A percentile compares a stretch with the other conserved stretches of the same genome.
These are phyloP conservation scores for Brachymystax lenok DNA, from an alignment of 2,797 vertebrate genomes.

Conservation along the genomic window DNA sequence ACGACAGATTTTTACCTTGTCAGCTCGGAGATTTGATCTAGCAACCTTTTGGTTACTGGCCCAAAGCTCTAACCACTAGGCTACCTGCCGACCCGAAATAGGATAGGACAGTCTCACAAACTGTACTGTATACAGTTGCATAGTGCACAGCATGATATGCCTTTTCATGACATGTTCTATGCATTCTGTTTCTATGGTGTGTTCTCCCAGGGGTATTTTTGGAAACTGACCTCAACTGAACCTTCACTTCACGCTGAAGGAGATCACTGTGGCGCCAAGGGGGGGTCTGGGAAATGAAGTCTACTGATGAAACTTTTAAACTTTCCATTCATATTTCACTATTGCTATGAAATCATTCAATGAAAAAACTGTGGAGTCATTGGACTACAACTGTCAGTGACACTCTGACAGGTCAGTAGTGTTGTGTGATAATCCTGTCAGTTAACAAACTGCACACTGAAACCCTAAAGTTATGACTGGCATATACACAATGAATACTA, in stretches of 20 bases:
- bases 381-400: too few relatives aligned
- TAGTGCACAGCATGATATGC: not conserved
- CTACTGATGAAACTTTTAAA: constrained; percentile 16
- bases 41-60: too few relatives aligned
- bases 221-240: not conserved
- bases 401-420: too few relatives aligned
- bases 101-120: not conserved
- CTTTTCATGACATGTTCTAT: not conserved
- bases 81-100: not conserved
- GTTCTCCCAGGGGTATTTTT: not conserved
- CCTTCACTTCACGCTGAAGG: constrained; percentile 55
- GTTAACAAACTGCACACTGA: too few relatives aligned
- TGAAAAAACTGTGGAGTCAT: not conserved
- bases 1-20: too few relatives aligned
- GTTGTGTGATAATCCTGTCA: too few relatives aligned
- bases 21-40: too few relatives aligned
- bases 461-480: too few relatives aligned
- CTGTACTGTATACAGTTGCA: not conserved
- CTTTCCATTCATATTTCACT: not conserved
- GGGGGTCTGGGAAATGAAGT: constrained; percentile 37
- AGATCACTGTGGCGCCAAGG: constrained; percentile 21
- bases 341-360: too few relatives aligned
- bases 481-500: too few relatives aligned
- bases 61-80: too few relatives aligned
- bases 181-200: not conserved